Base-by-base conservation (phyloP, 2,113 vertebrate genomes). In the Aldabrachelys gigantea region DNA sequence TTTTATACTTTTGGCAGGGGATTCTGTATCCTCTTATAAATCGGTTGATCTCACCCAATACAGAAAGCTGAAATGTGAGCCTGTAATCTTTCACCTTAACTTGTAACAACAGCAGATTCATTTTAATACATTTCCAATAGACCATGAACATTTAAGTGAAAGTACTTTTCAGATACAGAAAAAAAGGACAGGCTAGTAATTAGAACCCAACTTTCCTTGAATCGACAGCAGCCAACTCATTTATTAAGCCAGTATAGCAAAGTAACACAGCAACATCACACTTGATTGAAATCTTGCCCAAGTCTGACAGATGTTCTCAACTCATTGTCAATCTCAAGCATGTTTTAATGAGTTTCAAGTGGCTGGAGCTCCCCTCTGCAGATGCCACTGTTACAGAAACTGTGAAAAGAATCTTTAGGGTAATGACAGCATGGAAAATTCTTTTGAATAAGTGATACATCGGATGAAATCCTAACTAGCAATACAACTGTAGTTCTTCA, bases 291-390 rank as follows among this genome's bases (percentile, higher is more conserved):
- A 97, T 97, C 98, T 98, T 98, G 97, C 98, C 98, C 98, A 98
- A 97, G 91, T 96, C 97, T 98, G 98, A 98, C 98, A 98, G 98
- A 98, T 98, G 98, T 98, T 98, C 98, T 97, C 93, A 93, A 96
- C 88, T 98, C 91, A 92, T 96, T 98, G 98, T 98, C 98, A 98
- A 97, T 98, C 97, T 98, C 97, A 97, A 98, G 97, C 95, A 98
- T 95, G 86, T 97, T 97, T 98, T 98, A 98, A 98, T 98, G 98
- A 98, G 97, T 97, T 98, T 97, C 96, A 98, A 98, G 98, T 97
- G 98, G 95, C 96, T 97, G 93, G 95, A 97, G 97, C 94, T 90
- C 94, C 95, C 93, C 65, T 92, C 94, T 95, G 89, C 97, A 98
- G 98, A 98, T 98, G 98, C 96, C 90, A 86, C 91, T 95, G 92